These are phyloP conservation scores for Centropus unirufus DNA, from an alignment of 2,113 vertebrate genomes.

Conservation along the genomic window DNA sequence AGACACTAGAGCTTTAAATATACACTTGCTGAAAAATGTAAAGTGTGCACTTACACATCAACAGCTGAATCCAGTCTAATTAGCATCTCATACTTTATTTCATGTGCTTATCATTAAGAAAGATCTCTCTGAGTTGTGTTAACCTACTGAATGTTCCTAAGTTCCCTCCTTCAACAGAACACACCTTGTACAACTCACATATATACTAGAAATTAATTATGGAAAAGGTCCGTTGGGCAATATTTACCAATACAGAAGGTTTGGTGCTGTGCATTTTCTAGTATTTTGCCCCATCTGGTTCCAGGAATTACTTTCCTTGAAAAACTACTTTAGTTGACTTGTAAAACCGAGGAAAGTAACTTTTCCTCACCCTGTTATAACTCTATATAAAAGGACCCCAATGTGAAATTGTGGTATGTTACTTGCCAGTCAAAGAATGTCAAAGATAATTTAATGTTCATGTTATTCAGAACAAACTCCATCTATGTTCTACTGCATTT, in stretches of 20 bases:
- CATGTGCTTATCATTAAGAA: not conserved
- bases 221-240: not conserved
- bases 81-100: not conserved
- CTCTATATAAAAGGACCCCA: slow-evolving; percentile 47
- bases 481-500: slow-evolving; percentile 66
- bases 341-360: slow-evolving; percentile 1
- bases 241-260: not conserved
- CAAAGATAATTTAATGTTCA: slow-evolving; percentile 71
- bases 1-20: slow-evolving; percentile 45
- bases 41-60: not conserved
- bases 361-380: slow-evolving; percentile 14
- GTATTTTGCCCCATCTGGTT: slow-evolving; percentile 7
- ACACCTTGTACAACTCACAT: not conserved
- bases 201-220: not conserved
- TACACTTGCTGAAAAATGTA: slow-evolving; percentile 20
- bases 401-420: slow-evolving; percentile 50
- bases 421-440: slow-evolving; percentile 62
- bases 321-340: not conserved
- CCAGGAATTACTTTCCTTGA: not conserved
- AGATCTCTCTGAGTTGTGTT: not conserved
- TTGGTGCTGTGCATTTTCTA: not conserved
- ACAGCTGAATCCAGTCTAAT: not conserved
- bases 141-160: not conserved
- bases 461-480: slow-evolving; percentile 65
- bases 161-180: not conserved